Percentiles rank a stretch among this genome's conserved stretches.
These are phyloP conservation scores for Isichthys henryi DNA, from an alignment of 2,113 vertebrate species.

Conservation along the genomic window DNA sequence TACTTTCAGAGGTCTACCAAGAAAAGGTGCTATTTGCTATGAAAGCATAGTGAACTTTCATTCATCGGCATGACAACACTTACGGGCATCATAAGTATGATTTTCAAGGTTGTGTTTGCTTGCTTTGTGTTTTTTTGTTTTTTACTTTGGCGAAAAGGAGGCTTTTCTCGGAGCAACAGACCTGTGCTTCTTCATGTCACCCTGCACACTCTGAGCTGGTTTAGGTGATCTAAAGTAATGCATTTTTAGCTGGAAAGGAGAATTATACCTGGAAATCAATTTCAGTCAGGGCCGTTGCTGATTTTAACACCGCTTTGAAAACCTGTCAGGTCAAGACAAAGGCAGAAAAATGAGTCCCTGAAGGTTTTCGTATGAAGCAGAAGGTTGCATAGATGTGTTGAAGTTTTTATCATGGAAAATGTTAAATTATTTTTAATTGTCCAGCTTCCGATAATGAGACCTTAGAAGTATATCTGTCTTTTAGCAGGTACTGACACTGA, in stretches of 20 bases:
- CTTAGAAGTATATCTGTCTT: background rate
- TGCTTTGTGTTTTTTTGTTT: conserved; percentile 27
- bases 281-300: conserved; percentile 42
- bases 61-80: background rate
- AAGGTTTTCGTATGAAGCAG: background rate
- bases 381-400: background rate
- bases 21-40: background rate
- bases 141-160: conserved; percentile 17
- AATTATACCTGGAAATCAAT: conserved; percentile 50
- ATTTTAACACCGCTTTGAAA: conserved; percentile 39
- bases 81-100: background rate
- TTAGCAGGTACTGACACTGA: background rate
- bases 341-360: background rate
- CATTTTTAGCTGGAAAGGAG: conserved; percentile 40
- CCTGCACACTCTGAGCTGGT: conserved; percentile 40
- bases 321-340: conserved; percentile 10
- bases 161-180: conserved; percentile 33
- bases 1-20: background rate
- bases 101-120: background rate
- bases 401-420: background rate
- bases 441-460: background rate
- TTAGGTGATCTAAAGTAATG: conserved; percentile 49
- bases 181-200: conserved; percentile 40
- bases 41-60: background rate
- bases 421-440: background rate